Evolutionary conservation across 2,888 invertebrate species (phyloP).

Genomic region (Drosophila diplacantha): DNA sequence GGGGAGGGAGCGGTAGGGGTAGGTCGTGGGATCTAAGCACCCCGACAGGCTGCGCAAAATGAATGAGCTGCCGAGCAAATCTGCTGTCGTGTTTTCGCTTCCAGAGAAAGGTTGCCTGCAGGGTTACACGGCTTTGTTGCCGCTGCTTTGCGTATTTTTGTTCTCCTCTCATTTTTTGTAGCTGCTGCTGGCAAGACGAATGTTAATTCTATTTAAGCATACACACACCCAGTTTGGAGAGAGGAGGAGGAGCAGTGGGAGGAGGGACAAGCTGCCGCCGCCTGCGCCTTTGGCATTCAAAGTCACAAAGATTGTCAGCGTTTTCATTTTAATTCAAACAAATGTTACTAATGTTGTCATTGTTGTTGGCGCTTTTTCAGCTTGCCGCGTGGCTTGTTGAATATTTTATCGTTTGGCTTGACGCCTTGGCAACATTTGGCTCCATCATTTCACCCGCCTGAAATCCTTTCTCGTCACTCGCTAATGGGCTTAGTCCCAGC

Average conservation of each 20-base stretch:
- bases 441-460: slow-evolving; percentile 52
- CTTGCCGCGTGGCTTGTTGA: slow-evolving; percentile 60
- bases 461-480: slow-evolving; percentile 62
- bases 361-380: slow-evolving; percentile 43
- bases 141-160: slow-evolving; percentile 17
- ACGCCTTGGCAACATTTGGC: slow-evolving; percentile 69
- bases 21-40: slow-evolving; percentile 45
- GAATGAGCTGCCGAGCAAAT: slow-evolving; percentile 70
- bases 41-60: slow-evolving; percentile 61
- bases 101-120: slow-evolving; percentile 56
- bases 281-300: slow-evolving; percentile 60
- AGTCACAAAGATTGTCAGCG: slow-evolving; percentile 68
- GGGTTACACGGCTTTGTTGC: slow-evolving; percentile 47
- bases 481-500: slow-evolving; percentile 37
- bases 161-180: slow-evolving; percentile 20
- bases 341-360: slow-evolving; percentile 70
- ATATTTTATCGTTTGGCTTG: slow-evolving; percentile 71
- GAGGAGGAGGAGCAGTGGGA: too few species aligned
- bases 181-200: slow-evolving; percentile 61
- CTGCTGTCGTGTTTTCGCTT: slow-evolving; percentile 67
- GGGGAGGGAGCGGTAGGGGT: slow-evolving; percentile 4
- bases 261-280: slow-evolving; percentile 29
- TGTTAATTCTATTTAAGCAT: slow-evolving; percentile 70
- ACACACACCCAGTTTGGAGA: slow-evolving; percentile 24
- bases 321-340: slow-evolving; percentile 74